A percentile compares a stretch with the other conserved stretches of the same genome.
These are phyloP conservation scores for Ornithoptera priamus DNA, from an alignment of 2,888 invertebrate species.

Conservation along the genomic window DNA sequence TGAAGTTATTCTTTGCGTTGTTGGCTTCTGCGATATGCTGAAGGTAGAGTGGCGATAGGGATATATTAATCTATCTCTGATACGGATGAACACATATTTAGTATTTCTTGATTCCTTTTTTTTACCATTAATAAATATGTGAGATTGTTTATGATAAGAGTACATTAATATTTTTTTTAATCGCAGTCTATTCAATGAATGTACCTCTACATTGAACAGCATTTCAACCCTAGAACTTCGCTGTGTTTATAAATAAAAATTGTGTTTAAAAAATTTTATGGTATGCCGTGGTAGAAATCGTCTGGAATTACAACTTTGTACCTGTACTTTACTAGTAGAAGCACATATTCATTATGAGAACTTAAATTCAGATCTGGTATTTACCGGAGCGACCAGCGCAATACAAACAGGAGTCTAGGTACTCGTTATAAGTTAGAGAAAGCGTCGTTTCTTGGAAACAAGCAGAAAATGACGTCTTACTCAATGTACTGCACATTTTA, in stretches of 20 bases:
- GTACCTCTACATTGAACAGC: not conserved
- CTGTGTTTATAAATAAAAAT: not conserved
- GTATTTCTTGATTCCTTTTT: no score
- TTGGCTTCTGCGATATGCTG: no score
- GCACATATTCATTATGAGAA: not conserved
- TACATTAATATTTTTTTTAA: no score
- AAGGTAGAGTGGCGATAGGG: no score
- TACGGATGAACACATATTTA: no score
- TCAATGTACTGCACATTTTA: conserved; percentile 7
- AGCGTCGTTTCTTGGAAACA: conserved; percentile 65
- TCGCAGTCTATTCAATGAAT: no score
- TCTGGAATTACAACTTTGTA: not conserved
- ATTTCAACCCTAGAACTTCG: not conserved
- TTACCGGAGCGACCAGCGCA: conserved; percentile 37
- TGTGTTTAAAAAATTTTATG: not conserved
- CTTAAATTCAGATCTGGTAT: not conserved
- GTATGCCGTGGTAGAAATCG: not conserved
- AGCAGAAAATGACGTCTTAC: conserved; percentile 36
- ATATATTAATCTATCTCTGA: no score
- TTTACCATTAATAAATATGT: no score
- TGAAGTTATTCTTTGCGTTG: no score
- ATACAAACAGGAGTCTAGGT: conserved; percentile 50
- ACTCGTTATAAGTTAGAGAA: conserved; percentile 60
- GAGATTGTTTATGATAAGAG: no score
- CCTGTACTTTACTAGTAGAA: not conserved